Conservation (phyloP, 2,113 vertebrate genomes). For the Xenotilapia longispinis region DNA sequence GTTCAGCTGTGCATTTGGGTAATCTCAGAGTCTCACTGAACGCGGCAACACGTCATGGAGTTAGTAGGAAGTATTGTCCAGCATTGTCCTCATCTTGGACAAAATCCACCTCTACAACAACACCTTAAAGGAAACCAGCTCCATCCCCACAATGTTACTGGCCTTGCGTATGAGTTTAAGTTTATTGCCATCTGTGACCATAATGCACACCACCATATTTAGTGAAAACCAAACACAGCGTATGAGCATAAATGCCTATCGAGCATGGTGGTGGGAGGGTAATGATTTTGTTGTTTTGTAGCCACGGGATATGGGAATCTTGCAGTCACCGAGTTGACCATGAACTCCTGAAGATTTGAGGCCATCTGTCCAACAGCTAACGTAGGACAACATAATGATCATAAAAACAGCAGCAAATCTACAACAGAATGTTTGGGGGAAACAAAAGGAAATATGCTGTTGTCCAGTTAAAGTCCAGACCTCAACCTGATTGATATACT, state of each 20-base stretch:
- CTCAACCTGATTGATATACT: background rate
- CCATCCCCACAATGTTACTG: background rate
- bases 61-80: background rate
- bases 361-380: background rate
- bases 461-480: background rate
- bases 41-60: background rate
- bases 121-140: background rate
- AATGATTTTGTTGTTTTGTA: background rate
- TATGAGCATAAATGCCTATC: fast-evolving
- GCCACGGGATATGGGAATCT: background rate
- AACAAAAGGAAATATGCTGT: background rate
- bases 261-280: background rate
- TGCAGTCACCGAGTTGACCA: background rate
- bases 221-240: background rate
- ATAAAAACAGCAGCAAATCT: background rate
- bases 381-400: background rate
- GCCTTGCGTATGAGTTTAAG: background rate
- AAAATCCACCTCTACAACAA: background rate
- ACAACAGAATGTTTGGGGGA: background rate
- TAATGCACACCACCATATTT: background rate
- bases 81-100: background rate
- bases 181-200: background rate
- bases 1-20: background rate
- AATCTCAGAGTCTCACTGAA: background rate
- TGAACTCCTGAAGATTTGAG: background rate